Base-by-base conservation (phyloP, 2,888 invertebrate species). In the Dryocosmus kuriphilus region DNA sequence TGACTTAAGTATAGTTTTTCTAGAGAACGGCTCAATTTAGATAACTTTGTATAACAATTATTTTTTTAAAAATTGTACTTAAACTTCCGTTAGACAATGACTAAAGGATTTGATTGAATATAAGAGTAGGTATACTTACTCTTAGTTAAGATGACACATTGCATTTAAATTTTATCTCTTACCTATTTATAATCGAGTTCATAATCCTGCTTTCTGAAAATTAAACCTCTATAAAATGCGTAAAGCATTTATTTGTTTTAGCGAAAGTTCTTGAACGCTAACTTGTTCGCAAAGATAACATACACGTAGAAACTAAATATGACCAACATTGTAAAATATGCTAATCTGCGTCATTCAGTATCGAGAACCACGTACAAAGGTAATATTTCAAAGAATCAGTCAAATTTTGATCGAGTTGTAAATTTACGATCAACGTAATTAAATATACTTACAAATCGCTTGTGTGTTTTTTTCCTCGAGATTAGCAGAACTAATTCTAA, bases 331-430 rank as follows among this genome's bases (percentile, higher is more conserved):
- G 46, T 11, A 9, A n/a, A 46, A 30, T 51, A 22, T 55, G 32
- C 11, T n/a, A 51, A 71, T 27, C 51, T 51, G 55, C 71, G 71
- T 71, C 71, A 71, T 32, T 51, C 4, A 16, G n/a, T 46, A 51
- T 71, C n/a, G 27, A 51, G 51, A 51, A 27, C 9, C 5, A 30
- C 51, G 30, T 46, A 27, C 16, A 55, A 46, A n/a, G 27, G 14
- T 24, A 71, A 71, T n/a, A 71, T 32, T 71, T 71, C 71, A 32
- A 22, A 19, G 30, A 22, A 71, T 19, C 14, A 32, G 38, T n/a
- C 14, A 71, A 51, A 71, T 8, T 27, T 46, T 51, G 6, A 51
- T 71, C 22, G 11, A 38, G 14, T 35, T 51, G 51, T n/a, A 55
- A 71, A 71, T 60, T 51, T 24, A 65, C 41, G n/a, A 41, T 41